phyloP scores from a whole-genome alignment of 2,888 invertebrate genomes.

The Diplolepis rosae region DNA sequence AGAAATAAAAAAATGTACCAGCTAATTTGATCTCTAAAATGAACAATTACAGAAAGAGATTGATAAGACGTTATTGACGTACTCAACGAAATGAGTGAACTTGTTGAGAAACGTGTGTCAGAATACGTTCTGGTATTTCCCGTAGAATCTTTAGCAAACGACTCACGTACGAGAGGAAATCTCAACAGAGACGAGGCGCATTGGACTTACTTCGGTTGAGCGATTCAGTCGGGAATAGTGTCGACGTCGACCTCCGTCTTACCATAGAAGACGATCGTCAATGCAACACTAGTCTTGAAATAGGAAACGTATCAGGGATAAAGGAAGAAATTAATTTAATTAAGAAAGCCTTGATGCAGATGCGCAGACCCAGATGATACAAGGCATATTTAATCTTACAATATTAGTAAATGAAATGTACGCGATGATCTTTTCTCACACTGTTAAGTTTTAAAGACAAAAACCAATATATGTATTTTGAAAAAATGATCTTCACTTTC shows the following conservation, averaged over 20 bases:
- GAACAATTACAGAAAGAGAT: background rate
- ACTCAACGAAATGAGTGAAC: background rate
- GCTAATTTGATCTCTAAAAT: background rate
- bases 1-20: background rate
- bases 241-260: constrained; percentile 6
- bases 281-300: background rate
- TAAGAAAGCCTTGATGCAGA: background rate
- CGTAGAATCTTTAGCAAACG: constrained; percentile 34
- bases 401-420: no score
- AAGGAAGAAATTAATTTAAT: background rate
- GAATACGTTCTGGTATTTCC: constrained; percentile 17
- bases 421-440: no score
- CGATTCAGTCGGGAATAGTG: constrained; percentile 20
- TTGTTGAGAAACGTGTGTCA: constrained; percentile 26
- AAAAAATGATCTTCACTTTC: no score
- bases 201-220: constrained; percentile 10
- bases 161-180: constrained; percentile 42
- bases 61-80: constrained; percentile 20
- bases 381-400: background rate
- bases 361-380: background rate
- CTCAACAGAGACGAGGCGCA: constrained; percentile 32
- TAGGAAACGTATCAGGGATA: background rate
- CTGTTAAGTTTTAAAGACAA: no score
- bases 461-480: no score
- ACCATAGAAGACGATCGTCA: background rate